A percentile compares a stretch with the other conserved stretches of the same genome.
phyloP scores from a whole-genome alignment of 2,797 vertebrate genomes.

The Zalophus californianus region DNA sequence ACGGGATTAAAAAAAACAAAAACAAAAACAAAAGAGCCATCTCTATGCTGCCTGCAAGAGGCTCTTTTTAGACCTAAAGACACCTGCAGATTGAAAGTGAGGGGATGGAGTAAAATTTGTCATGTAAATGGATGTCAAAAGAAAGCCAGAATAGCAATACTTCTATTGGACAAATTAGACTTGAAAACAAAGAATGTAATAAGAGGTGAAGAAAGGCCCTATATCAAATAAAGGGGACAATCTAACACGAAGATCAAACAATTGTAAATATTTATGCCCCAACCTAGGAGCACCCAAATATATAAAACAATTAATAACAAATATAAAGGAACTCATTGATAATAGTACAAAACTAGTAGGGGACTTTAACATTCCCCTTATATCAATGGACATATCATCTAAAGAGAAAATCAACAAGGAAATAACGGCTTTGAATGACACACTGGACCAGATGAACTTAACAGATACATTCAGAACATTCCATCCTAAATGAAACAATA shows the following conservation, averaged over 20 bases:
- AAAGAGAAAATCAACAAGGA: background rate
- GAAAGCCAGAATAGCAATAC: background rate
- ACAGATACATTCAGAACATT: background rate
- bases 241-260: background rate
- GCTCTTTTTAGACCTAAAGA: background rate
- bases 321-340: background rate
- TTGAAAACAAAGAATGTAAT: background rate
- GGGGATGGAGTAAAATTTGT: background rate
- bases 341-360: background rate
- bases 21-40: background rate
- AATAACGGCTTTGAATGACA: background rate
- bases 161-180: background rate
- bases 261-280: background rate
- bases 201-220: background rate
- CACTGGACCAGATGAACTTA: background rate
- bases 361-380: background rate
- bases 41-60: background rate
- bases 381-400: background rate
- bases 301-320: background rate
- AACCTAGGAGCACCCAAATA: background rate
- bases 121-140: background rate
- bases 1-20: background rate
- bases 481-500: background rate
- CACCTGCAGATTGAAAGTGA: background rate
- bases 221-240: background rate